A percentile compares a stretch with the other conserved stretches of the same genome.
Conservation (phyloP, 2,888 invertebrate species). For the Ectemnius cavifrons region DNA sequence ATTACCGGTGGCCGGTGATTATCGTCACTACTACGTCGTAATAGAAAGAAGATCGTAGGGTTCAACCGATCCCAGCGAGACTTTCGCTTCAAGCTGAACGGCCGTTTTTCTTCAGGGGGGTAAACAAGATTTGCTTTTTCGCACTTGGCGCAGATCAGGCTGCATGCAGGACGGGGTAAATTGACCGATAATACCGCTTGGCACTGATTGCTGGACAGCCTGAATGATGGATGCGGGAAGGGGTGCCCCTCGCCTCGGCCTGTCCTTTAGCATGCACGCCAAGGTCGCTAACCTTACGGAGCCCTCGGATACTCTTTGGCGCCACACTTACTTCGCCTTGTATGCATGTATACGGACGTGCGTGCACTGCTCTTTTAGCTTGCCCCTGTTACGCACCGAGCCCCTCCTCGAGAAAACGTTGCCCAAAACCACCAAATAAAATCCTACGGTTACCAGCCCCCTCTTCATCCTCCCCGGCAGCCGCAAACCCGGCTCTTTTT, state of each 20-base stretch:
- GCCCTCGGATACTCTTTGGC: constrained; percentile 68
- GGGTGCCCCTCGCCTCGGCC: constrained; percentile 44
- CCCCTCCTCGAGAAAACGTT: neutral
- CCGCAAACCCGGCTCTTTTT: constrained; percentile 3
- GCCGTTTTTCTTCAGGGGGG: constrained; percentile 24
- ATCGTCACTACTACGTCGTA: constrained; percentile 11
- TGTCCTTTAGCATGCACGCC: constrained; percentile 56
- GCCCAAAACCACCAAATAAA: neutral
- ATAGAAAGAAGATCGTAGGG: constrained; percentile 24
- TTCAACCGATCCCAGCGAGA: neutral
- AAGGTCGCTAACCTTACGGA: constrained; percentile 60
- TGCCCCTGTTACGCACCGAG: constrained; percentile 21
- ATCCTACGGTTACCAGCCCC: constrained; percentile 8
- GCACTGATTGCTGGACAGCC: constrained; percentile 67
- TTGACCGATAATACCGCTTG: constrained; percentile 67
- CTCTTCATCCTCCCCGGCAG: neutral
- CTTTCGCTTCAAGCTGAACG: constrained; percentile 2
- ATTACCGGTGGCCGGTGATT: constrained; percentile 14
- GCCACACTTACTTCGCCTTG: constrained; percentile 59
- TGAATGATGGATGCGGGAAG: constrained; percentile 66
- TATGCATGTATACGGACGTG: too few relatives aligned
- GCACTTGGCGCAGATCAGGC: constrained; percentile 35
- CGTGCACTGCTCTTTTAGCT: constrained; percentile 38
- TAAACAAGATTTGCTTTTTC: constrained; percentile 52
- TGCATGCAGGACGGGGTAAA: constrained; percentile 56